phyloP scores from a whole-genome alignment of 2,797 vertebrate species.

The Furcifer pardalis region DNA sequence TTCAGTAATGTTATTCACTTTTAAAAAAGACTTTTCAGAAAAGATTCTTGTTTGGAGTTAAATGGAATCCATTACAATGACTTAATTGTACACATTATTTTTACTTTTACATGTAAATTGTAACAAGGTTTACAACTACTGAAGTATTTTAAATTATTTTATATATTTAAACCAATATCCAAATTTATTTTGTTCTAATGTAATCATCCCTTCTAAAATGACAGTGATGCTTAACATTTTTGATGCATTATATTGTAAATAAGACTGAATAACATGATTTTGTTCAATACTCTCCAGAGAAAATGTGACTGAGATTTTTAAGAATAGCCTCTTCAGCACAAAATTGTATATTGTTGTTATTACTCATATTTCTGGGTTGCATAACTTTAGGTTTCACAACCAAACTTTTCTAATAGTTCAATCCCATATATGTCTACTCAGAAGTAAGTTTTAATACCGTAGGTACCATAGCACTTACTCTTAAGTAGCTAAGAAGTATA shows the following conservation, averaged over 20 bases:
- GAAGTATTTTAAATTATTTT: neutral
- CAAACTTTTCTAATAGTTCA: conserved; percentile 23
- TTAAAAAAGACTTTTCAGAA: neutral
- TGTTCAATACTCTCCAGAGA: neutral
- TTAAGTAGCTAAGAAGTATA: neutral
- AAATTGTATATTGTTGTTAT: neutral
- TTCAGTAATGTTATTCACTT: neutral
- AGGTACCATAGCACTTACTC: neutral
- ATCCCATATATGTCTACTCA: neutral
- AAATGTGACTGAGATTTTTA: conserved; percentile 4
- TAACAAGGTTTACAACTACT: neutral
- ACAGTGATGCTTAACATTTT: neutral
- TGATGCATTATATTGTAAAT: neutral
- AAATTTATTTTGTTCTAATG: neutral
- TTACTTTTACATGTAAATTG: neutral
- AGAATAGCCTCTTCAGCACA: neutral
- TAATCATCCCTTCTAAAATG: neutral
- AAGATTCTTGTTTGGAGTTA: neutral
- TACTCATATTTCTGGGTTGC: conserved; percentile 11
- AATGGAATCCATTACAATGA: neutral
- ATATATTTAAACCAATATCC: neutral
- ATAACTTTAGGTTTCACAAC: conserved; percentile 39
- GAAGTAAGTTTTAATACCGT: neutral
- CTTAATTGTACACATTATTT: neutral
- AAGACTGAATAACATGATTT: conserved; percentile 2